These are phyloP conservation scores for Desmodus rotundus DNA, from an alignment of 2,113 vertebrate species.

Conservation along the genomic window DNA sequence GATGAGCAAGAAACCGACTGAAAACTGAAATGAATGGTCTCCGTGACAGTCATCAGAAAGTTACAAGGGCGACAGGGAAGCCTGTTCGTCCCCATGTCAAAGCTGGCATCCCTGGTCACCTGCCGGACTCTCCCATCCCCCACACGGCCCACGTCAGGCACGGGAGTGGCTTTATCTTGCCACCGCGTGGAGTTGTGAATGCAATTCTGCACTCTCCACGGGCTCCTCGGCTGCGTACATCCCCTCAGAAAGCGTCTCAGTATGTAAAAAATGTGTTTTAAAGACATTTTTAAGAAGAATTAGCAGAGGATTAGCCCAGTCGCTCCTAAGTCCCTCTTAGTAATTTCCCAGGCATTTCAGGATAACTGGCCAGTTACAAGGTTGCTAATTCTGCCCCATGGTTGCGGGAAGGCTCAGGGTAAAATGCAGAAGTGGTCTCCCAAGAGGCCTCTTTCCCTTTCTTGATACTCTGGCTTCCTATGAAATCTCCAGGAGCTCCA, in stretches of 20 bases:
- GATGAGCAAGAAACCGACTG: neutral
- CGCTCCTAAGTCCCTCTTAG: neutral
- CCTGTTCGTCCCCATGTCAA: neutral
- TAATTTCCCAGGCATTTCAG: neutral
- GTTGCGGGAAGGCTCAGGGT: neutral
- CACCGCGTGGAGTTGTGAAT: neutral
- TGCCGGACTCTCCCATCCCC: neutral
- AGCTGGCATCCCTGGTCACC: neutral
- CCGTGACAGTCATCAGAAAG: neutral
- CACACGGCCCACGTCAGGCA: neutral
- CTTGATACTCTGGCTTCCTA: neutral
- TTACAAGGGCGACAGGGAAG: neutral
- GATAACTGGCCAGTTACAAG: neutral
- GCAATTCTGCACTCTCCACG: neutral
- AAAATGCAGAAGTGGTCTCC: neutral
- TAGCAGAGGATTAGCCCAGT: neutral
- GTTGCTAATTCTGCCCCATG: neutral
- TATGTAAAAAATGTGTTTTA: neutral
- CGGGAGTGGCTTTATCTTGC: neutral
- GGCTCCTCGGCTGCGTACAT: neutral
- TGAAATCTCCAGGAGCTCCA: neutral
- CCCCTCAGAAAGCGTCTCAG: neutral
- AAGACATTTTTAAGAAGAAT: slow-evolving; percentile 33
- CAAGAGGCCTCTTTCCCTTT: neutral
- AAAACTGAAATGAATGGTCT: neutral